Base-by-base conservation (phyloP, 2,888 invertebrate genomes). In the Morpho deidamia region DNA sequence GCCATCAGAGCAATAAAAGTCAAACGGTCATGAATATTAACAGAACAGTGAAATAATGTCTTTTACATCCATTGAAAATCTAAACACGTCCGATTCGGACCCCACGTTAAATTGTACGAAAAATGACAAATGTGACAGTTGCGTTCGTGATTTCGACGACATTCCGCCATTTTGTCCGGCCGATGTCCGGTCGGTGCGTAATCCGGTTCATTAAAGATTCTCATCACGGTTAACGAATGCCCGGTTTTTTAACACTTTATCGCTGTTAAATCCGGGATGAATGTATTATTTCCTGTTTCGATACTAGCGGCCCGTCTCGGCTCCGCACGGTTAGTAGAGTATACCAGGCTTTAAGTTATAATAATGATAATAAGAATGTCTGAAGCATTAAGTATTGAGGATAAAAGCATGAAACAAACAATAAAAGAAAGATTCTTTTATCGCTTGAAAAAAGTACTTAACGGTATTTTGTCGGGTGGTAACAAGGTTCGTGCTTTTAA, bases 191-290 rank as follows among this genome's bases (percentile, higher is more conserved):
- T 49, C 53, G 51, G 39, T 53, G 58, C 46, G 56, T 58, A 61
- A 57, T 57, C 57, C 60, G 59, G 59, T 60, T 65, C 60, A 65
- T 69, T 65, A 60, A 35, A 44, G 42, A 69, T 65, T 64, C 66
- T 23, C 46, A 54, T 55, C 64, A 63, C 60, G 61, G 61, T 58
- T 60, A 59, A 61, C 62, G 62, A 65, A 64, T 64, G 57, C 49
- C 49, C 55, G 50, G 53, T 44, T 34, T 43, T 34, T 46, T 35
- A 41, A 50, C 53, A 53, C 42, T 53, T 49, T 51, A 48, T 47
- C 38, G 23, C 41, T 40, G 49, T 45, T 38, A 51, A 47, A 47
- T 57, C 51, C 14, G 39, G 39, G 11, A 45, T 55, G 37, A 10
- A 14, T 51, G 11, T 43, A 37, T 50, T 50, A 8, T 14, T 10